These are phyloP conservation scores for Agriopis aurantiaria DNA, from an alignment of 2,888 invertebrate genomes.

Conservation along the genomic window DNA sequence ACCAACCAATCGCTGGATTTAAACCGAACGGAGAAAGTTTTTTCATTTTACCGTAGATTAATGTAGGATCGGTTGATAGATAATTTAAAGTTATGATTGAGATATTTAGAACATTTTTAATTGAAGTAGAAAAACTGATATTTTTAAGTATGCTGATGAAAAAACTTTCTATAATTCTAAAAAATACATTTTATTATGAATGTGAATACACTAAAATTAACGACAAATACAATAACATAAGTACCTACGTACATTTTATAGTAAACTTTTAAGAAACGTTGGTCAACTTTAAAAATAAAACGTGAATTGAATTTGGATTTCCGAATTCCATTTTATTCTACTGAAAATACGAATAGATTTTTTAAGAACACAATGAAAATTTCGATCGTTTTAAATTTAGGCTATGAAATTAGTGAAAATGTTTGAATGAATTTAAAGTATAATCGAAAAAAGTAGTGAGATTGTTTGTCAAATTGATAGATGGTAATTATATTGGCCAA, in stretches of 20 bases:
- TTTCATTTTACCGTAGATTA: slow-evolving; percentile 9
- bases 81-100: not conserved
- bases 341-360: slow-evolving; percentile 1
- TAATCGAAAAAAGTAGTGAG: slow-evolving; percentile 50
- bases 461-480: slow-evolving; percentile 56
- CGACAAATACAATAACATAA: slow-evolving; percentile 29
- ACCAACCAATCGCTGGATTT: slow-evolving; percentile 58
- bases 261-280: not conserved
- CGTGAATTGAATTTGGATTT: slow-evolving; percentile 27
- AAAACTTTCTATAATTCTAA: slow-evolving; percentile 28
- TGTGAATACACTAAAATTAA: slow-evolving; percentile 9
- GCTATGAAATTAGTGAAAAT: slow-evolving; percentile 24
- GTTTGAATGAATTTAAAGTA: slow-evolving; percentile 39
- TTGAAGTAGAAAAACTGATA: not conserved
- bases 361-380: slow-evolving; percentile 2
- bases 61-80: not conserved
- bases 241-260: not conserved
- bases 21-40: slow-evolving; percentile 51
- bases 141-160: slow-evolving; percentile 17
- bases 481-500: slow-evolving; percentile 67
- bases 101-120: not conserved
- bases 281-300: slow-evolving; percentile 1
- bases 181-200: slow-evolving; percentile 1
- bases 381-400: slow-evolving; percentile 31
- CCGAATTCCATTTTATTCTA: slow-evolving; percentile 26